phyloP scores from a whole-genome alignment of 1,140 invertebrate genomes.

The Atta cephalotes region DNA sequence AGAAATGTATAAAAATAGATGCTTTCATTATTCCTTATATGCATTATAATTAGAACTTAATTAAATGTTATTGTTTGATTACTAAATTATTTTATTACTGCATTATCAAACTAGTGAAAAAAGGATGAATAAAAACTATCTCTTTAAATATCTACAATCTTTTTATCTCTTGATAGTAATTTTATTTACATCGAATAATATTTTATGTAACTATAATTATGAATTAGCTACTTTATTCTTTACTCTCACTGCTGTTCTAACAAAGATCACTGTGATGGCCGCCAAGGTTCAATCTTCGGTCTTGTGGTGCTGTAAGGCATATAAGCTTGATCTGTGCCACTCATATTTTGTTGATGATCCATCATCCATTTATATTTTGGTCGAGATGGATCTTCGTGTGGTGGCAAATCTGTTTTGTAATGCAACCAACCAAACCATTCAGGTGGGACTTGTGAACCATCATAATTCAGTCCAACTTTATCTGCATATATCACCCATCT shows the following conservation, averaged over 20 bases:
- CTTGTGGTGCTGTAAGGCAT: constrained; percentile 95
- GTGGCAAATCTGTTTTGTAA: constrained; percentile 90
- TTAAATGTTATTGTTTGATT: constrained; percentile 12
- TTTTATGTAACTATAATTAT: constrained; percentile 26
- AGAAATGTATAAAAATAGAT: constrained; percentile 1
- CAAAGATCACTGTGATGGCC: constrained; percentile 85
- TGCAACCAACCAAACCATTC: constrained; percentile 97
- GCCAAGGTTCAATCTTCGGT: constrained; percentile 95
- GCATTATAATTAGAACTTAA: constrained; percentile 11
- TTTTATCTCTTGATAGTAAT: neutral
- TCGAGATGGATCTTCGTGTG: constrained; percentile 89
- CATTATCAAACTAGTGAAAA: neutral
- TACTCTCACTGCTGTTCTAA: neutral
- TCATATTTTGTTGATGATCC: constrained; percentile 93
- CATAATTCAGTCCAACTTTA: constrained; percentile 93
- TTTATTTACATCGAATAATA: constrained; percentile 50
- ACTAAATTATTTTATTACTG: constrained; percentile 8
- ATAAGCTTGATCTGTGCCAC: constrained; percentile 93
- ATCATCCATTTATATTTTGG: constrained; percentile 95
- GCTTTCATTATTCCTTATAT: neutral
- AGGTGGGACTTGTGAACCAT: constrained; percentile 96
- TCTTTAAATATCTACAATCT: neutral
- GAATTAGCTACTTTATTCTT: constrained; percentile 20
- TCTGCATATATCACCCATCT: constrained; percentile 97
- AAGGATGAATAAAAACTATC: neutral